These are phyloP conservation scores for Vicugna pacos DNA, from an alignment of 2,113 vertebrate genomes.

Conservation along the genomic window DNA sequence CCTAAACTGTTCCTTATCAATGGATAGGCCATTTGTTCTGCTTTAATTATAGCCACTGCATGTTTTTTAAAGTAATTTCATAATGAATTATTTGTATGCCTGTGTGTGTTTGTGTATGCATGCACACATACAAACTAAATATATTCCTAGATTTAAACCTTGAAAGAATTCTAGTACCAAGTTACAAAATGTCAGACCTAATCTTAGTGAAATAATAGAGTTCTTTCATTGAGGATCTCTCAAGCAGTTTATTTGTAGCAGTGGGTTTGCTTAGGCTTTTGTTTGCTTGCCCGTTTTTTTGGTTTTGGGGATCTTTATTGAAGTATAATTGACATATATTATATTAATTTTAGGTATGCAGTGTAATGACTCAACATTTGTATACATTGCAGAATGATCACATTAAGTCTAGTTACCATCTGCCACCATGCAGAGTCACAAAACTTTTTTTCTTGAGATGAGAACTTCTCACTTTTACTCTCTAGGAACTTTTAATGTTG, in stretches of 20 bases:
- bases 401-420: neutral
- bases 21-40: neutral
- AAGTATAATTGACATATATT: neutral
- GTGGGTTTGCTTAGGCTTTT: neutral
- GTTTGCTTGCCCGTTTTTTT: neutral
- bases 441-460: neutral
- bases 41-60: neutral
- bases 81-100: neutral
- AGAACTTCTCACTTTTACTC: neutral
- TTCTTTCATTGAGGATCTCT: neutral
- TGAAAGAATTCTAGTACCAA: neutral
- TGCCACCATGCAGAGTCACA: neutral
- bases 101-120: neutral
- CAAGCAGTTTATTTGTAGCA: neutral
- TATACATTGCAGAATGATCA: neutral
- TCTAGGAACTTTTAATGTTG: neutral
- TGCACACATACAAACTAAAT: neutral
- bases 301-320: neutral
- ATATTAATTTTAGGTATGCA: neutral
- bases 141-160: slow-evolving; percentile 18
- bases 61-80: slow-evolving; percentile 11
- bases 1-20: neutral
- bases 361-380: neutral
- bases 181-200: neutral
- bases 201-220: slow-evolving; percentile 1